Evolutionary conservation across 2,113 vertebrate genomes (phyloP), one percentile per base, ranked within the genome.

Genomic region (Oncorhynchus clarkii): DNA sequence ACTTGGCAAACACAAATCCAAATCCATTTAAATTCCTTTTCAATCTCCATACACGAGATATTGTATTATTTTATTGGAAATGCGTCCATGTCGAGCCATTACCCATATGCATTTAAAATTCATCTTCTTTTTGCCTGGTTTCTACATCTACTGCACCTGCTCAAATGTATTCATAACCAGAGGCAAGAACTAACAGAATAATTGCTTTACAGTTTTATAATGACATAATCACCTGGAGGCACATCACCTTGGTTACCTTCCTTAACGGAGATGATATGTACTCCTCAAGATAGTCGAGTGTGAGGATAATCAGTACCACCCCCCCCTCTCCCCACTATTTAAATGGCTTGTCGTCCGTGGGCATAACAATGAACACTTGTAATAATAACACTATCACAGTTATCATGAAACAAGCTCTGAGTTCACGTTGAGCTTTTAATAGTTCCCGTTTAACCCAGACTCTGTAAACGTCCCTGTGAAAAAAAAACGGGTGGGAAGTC

Each of bases 171-270:
- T 96, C 95, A 95, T 95, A 95, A 95, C 95, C 95, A 91, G 92
- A 95, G 95, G 95, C 95, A 95, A 96, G 94, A 96, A 95, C 95
- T 96, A 96, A 96, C 96, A 96, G 96, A 96, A 95, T 96, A 96
- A 96, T 96, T 96, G 96, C 96, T 96, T 96, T 96, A 96, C 95
- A 96, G 94, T 96, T 96, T 95, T 95, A 95, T 96, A 96, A 96
- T 96, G 95, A 95, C 95, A 96, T 96, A 95, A 96, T 94, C 94
- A 96, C 96, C 96, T 96, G 95, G 91, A 96, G 95, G 94, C 93
- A 95, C 93, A 93, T 96, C 95, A 96, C 95, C 96, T 95, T 95
- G 93, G 94, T 95, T 95, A 94, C 94, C 93, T 96, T 94, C 93
- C 95, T 94, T 95, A 95, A 95, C 93, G 93, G 94, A 93, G 94